phyloP scores from a whole-genome alignment of 2,113 vertebrate species.

The Chamaea fasciata region DNA sequence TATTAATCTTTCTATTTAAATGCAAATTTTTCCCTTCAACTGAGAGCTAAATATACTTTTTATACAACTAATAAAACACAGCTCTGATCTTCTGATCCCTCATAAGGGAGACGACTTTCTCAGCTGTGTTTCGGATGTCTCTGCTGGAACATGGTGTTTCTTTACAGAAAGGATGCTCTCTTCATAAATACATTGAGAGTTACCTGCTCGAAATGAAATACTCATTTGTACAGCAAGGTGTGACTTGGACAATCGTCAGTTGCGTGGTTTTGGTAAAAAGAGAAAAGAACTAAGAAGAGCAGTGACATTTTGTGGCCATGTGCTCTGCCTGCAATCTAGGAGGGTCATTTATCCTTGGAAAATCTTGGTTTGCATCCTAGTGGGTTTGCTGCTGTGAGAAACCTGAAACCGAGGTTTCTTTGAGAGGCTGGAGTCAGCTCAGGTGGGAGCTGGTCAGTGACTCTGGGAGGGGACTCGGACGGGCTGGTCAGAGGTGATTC shows the following conservation, averaged over 20 bases:
- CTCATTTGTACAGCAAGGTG: not conserved
- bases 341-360: not conserved
- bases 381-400: not conserved
- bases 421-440: not conserved
- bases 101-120: constrained; percentile 44
- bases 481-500: not conserved
- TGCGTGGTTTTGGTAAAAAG: not conserved
- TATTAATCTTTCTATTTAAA: constrained; percentile 82
- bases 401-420: not conserved
- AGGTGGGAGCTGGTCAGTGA: not conserved
- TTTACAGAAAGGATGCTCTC: constrained; percentile 42
- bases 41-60: constrained; percentile 67
- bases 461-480: fast-evolving
- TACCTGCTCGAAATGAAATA: constrained; percentile 1
- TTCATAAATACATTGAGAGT: not conserved
- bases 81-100: constrained; percentile 68
- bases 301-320: not conserved
- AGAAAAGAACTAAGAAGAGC: not conserved
- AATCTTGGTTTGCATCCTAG: not conserved
- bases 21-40: constrained; percentile 76
- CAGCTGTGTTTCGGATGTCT: constrained; percentile 24
- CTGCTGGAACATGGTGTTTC: constrained; percentile 15
- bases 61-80: constrained; percentile 70
- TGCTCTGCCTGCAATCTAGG: not conserved
- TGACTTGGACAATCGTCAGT: not conserved